Evolutionary conservation across 2,888 invertebrate species (phyloP).

Genomic region (Pseudococcus jackbeardsleyi): DNA sequence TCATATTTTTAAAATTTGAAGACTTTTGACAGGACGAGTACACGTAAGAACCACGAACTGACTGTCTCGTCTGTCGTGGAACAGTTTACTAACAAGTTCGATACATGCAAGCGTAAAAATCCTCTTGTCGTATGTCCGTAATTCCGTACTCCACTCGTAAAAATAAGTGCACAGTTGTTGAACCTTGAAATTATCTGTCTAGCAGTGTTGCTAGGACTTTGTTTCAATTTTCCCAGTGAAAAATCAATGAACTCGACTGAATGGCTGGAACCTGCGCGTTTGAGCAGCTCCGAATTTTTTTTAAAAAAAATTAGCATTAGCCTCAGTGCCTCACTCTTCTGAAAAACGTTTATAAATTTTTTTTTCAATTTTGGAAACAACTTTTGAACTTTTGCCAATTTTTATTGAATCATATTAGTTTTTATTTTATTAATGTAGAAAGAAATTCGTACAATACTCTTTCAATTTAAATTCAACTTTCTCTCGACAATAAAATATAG

Average conservation of each 20-base stretch:
- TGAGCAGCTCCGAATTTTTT: not conserved
- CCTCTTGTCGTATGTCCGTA: not conserved
- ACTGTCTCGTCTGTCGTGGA: not conserved
- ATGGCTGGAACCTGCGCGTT: not conserved
- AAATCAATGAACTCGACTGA: not conserved
- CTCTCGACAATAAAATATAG: no score
- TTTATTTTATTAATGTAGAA: no score
- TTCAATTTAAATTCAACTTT: no score
- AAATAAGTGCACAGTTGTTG: not conserved
- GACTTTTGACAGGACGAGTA: not conserved
- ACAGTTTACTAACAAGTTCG: constrained; percentile 36
- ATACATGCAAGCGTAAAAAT: constrained; percentile 16
- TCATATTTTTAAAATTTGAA: constrained; percentile 8
- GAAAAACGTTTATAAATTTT: no score
- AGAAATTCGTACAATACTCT: no score
- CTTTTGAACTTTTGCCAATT: no score
- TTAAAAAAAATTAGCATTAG: no score
- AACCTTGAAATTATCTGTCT: constrained; percentile 1
- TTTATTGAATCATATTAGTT: no score
- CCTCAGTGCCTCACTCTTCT: no score
- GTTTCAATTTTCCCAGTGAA: not conserved
- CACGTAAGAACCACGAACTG: not conserved
- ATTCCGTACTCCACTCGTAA: not conserved
- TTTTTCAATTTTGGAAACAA: no score
- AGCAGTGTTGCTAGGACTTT: not conserved